Evolutionary conservation across 2,888 invertebrate genomes (phyloP), one percentile per base, ranked within the genome.

Genomic region (Leptinotarsa juncta): DNA sequence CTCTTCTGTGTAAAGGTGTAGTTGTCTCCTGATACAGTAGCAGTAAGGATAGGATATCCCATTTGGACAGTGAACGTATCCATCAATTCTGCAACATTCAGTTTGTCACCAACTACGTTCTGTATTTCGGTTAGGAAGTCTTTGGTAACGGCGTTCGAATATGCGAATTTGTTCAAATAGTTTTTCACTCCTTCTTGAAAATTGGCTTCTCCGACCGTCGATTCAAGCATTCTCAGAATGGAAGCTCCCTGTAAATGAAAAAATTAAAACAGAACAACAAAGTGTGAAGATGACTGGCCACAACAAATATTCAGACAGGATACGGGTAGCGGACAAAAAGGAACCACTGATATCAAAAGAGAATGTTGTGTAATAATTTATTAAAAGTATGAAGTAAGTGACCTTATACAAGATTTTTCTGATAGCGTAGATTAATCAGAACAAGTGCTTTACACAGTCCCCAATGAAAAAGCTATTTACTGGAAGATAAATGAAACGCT

Each of bases 51-150:
- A 0, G 97, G 97, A 82, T 93, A 94, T 0, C 97, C 97, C 94
- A 94, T 96, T 88, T 97, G 97, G 60, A 91, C 90, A 0, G 96
- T 97, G 95, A 96, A 97, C 0, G 96, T 96, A 83, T 95, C 93
- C 95, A 97, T 95, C 75, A 90, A 89, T 83, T 86, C 90, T 82
- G 87, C 71, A 18, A 82, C 77, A 65, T 82, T 76, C 66, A 81
- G 15, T 65, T 71, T 70, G 26, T 53, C n/a, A 16, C 88, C 88
- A 71, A 91, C 90, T 72, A 90, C 88, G 0, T 88, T 88, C 82
- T 93, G 92, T 26, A 97, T 87, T 65, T 92, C 92, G 3, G 90
- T 88, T 83, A 96, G 92, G 65, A 97, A 90, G 85, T 97, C 93
- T 72, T 92, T 90, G 0, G 97, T 97, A 71, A 93, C 91, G 0